Evolutionary conservation across 1,140 invertebrate species (phyloP).

Genomic region (Agrypnia vestita): DNA sequence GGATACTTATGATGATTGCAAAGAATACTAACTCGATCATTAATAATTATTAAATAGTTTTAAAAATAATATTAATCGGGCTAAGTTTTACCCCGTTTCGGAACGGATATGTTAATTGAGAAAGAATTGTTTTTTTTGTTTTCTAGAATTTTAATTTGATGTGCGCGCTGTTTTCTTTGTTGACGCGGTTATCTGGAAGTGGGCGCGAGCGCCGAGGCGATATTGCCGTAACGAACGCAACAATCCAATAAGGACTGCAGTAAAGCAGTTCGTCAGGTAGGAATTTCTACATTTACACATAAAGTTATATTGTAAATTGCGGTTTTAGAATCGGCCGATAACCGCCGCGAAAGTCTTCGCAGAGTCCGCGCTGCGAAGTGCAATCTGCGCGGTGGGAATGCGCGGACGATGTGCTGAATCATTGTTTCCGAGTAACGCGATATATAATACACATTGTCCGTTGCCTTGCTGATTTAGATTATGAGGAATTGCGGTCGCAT

Average conservation of each 20-base stretch:
- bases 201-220: neutral
- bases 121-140: too few relatives aligned
- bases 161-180: too few relatives aligned
- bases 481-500: too few relatives aligned
- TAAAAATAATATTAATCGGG: too few relatives aligned
- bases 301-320: slow-evolving; percentile 28
- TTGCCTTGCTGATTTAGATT: too few relatives aligned
- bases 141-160: too few relatives aligned
- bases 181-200: neutral
- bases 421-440: slow-evolving; percentile 32
- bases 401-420: slow-evolving; percentile 12
- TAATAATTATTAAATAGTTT: too few relatives aligned
- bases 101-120: too few relatives aligned
- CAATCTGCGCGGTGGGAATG: neutral
- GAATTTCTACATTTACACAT: slow-evolving; percentile 33
- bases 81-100: too few relatives aligned
- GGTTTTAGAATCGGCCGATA: slow-evolving; percentile 44
- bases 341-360: slow-evolving; percentile 16
- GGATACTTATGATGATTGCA: too few relatives aligned
- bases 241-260: slow-evolving; percentile 26
- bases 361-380: neutral
- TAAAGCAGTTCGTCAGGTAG: slow-evolving; percentile 42
- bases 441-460: neutral
- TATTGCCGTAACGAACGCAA: slow-evolving; percentile 40
- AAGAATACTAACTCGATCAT: too few relatives aligned